A percentile compares a stretch with the other conserved stretches of the same genome.
Evolutionary conservation across 2,113 vertebrate genomes (phyloP).

Genomic region (Falcunculus frontatus): DNA sequence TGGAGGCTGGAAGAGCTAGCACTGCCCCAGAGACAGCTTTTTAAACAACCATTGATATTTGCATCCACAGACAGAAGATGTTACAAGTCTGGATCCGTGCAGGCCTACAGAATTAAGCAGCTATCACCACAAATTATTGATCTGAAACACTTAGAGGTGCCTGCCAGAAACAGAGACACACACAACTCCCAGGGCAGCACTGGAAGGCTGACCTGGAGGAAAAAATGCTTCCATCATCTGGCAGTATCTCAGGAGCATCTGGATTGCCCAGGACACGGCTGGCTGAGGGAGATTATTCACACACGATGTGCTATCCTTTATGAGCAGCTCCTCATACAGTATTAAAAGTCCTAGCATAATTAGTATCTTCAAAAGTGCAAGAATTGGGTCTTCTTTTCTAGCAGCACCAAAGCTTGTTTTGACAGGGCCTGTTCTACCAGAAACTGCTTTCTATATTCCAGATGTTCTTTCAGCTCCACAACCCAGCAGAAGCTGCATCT

Average conservation of each 20-base stretch:
- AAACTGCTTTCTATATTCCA: not conserved
- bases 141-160: not conserved
- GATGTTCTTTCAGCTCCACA: not conserved
- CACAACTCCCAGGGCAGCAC: not conserved
- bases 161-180: not conserved
- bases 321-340: not conserved
- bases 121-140: not conserved
- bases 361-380: not conserved
- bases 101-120: not conserved
- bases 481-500: not conserved
- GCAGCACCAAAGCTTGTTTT: not conserved
- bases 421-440: not conserved
- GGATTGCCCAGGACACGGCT: fast-evolving
- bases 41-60: not conserved
- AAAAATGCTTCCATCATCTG: not conserved
- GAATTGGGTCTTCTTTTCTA: not conserved
- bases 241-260: not conserved
- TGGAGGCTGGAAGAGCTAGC: not conserved
- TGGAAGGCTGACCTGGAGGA: not conserved
- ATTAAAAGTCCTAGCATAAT: not conserved
- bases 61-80: not conserved
- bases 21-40: not conserved
- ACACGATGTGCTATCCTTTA: fast-evolving
- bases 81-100: not conserved
- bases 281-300: not conserved